Evolutionary conservation across 2,113 vertebrate genomes (phyloP), one percentile per base, ranked within the genome.

Genomic region (Corydoras maculifer): DNA sequence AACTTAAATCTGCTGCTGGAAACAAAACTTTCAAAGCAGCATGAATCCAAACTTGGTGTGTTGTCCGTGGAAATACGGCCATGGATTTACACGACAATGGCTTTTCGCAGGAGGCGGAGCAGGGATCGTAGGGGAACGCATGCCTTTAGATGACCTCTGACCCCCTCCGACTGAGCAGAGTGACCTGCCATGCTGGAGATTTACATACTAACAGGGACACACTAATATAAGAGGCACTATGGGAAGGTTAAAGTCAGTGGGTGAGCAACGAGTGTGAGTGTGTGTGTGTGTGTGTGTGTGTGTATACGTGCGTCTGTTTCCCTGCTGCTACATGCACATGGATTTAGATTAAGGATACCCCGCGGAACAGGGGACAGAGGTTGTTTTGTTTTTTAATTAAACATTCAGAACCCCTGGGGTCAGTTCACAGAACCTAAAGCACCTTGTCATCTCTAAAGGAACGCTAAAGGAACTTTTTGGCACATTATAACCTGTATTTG

Each of bases 91-190:
- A 74, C 32, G 25, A 53, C 58, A 70, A 62, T 2, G 69, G 32
- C 12, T 69, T 29, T 31, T 51, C 43, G 1, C 69, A 51, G 43
- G 55, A 78, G 54, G 65, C 70, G 72, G 74, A 73, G 29, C 14
- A 25, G 35, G 13, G 70, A 50, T 32, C 61, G n/a, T 2, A 15
- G 58, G 18, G 50, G 35, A 66, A 58, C n/a, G 15, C 70, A 65
- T 73, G 77, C 55, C 62, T 67, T 65, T 67, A 66, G 29, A 60
- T 79, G 79, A 84, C 62, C 79, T 83, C 72, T 81, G 80, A 83
- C 80, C 80, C 15, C 48, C 35, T n/a, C 59, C 62, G 71, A 70
- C 69, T 65, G 53, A 76, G 48, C 69, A 63, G 70, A 32, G 51
- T 55, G 63, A 77, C 51, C 62, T 69, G 31, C 70, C 63, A 65